Percentiles rank a stretch among this genome's conserved stretches.
Evolutionary conservation across 1,140 invertebrate species (phyloP).

Genomic region (Maconellicoccus hirsutus): DNA sequence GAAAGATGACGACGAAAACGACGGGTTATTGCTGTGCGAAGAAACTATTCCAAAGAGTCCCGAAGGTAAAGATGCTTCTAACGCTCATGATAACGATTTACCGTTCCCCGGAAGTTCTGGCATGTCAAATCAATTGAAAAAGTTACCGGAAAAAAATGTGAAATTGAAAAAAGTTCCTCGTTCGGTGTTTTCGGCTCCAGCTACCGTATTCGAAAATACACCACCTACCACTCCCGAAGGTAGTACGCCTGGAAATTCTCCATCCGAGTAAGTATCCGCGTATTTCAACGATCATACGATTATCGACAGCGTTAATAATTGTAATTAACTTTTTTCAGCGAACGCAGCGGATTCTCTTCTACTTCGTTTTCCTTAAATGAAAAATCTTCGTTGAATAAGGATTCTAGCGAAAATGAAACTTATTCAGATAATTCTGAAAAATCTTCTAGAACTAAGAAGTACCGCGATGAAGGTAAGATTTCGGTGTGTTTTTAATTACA

Average conservation of each 20-base stretch:
- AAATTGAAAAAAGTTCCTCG: not conserved
- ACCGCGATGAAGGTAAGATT: not conserved
- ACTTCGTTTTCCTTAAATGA: not conserved
- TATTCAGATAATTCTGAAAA: conserved; percentile 10
- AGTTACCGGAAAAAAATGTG: not conserved
- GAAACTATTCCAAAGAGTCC: conserved; percentile 79
- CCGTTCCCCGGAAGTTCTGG: not conserved
- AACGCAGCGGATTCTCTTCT: not conserved
- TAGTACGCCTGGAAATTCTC: conserved; percentile 1
- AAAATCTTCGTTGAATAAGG: not conserved
- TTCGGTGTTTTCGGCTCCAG: not conserved
- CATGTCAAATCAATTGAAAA: not conserved
- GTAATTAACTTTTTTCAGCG: not conserved
- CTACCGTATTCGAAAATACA: not conserved
- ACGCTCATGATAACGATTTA: conserved; percentile 21
- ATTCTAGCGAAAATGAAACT: not conserved
- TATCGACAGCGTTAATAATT: not conserved
- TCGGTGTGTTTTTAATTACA: not conserved
- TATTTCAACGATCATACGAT: no score
- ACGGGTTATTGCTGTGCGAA: conserved; percentile 53
- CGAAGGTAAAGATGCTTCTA: conserved; percentile 39
- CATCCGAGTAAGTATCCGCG: not conserved
- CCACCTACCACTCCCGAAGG: conserved; percentile 9
- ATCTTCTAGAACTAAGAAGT: not conserved
- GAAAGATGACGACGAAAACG: conserved; percentile 29